Evolutionary conservation across 2,797 vertebrate genomes (phyloP).

Genomic region (Coilia nasus): DNA sequence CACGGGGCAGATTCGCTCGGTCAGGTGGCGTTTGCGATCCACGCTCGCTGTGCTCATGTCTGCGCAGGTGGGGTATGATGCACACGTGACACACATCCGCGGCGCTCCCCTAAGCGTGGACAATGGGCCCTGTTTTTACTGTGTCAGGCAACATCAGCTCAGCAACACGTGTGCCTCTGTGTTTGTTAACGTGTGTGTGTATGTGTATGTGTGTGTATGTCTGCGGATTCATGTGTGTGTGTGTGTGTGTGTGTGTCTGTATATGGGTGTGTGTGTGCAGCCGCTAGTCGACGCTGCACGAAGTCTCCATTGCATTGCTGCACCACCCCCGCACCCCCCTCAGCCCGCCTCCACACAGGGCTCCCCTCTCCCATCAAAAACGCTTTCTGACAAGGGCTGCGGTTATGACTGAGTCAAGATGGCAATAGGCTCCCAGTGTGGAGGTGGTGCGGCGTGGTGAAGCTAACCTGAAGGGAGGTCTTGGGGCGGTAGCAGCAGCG

Average conservation of each 20-base stretch:
- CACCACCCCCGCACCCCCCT: neutral
- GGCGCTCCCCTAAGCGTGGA: constrained; percentile 49
- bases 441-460: neutral
- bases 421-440: neutral
- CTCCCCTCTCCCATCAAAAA: constrained; percentile 9
- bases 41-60: constrained; percentile 56
- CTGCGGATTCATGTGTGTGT: constrained; percentile 43
- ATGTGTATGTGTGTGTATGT: constrained; percentile 39
- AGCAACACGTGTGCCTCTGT: constrained; percentile 60
- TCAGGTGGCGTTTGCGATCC: constrained; percentile 66
- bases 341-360: constrained; percentile 30
- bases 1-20: constrained; percentile 73
- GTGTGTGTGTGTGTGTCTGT: constrained; percentile 10
- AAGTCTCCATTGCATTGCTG: constrained; percentile 10
- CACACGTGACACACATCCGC: constrained; percentile 61
- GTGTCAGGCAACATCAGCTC: constrained; percentile 76
- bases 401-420: constrained; percentile 37
- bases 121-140: constrained; percentile 68
- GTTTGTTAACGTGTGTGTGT: constrained; percentile 43
- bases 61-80: constrained; percentile 60
- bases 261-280: constrained; percentile 27
- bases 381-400: constrained; percentile 10
- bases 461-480: constrained; percentile 15
- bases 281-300: neutral
- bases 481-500: neutral